Evolutionary conservation across 2,888 invertebrate species (phyloP).

Genomic region (Marasmarcha lunaedactyla): DNA sequence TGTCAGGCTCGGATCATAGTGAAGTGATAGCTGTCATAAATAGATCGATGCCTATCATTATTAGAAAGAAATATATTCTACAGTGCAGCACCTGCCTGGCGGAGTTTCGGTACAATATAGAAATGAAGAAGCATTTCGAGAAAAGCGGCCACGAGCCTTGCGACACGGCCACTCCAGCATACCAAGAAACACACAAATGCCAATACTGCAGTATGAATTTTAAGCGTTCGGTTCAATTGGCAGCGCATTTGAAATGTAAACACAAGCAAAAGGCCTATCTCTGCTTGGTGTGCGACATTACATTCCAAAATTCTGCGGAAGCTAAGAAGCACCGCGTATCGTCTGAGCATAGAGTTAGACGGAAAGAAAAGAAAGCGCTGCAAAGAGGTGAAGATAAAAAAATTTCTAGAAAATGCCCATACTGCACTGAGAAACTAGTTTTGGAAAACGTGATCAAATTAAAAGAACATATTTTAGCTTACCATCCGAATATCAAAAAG

Average conservation of each 20-base stretch:
- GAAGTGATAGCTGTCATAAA: conserved; percentile 83
- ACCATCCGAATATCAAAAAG: conserved; percentile 74
- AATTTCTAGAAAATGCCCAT: conserved; percentile 67
- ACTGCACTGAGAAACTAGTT: conserved; percentile 60
- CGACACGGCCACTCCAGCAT: conserved; percentile 72
- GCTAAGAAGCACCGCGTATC: conserved; percentile 77
- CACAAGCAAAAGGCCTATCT: conserved; percentile 73
- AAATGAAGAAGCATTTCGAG: conserved; percentile 74
- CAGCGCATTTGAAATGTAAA: conserved; percentile 73
- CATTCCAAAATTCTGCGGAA: conserved; percentile 71
- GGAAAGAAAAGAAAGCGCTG: conserved; percentile 46
- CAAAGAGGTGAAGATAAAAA: conserved; percentile 43
- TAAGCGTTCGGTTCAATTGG: conserved; percentile 73
- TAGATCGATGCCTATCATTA: conserved; percentile 83
- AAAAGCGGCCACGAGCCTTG: conserved; percentile 58
- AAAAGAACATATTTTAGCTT: conserved; percentile 71
- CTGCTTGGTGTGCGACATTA: conserved; percentile 76
- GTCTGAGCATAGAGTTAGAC: conserved; percentile 73
- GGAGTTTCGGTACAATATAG: conserved; percentile 80
- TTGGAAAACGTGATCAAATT: conserved; percentile 67
- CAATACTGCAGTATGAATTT: conserved; percentile 69
- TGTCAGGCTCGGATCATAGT: conserved; percentile 74
- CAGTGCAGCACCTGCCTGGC: conserved; percentile 76
- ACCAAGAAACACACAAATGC: conserved; percentile 75
- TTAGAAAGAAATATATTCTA: conserved; percentile 74